A percentile compares a stretch with the other conserved stretches of the same genome.
phyloP scores from a whole-genome alignment of 2,888 invertebrate species.

The Lampropteryx suffumata region DNA sequence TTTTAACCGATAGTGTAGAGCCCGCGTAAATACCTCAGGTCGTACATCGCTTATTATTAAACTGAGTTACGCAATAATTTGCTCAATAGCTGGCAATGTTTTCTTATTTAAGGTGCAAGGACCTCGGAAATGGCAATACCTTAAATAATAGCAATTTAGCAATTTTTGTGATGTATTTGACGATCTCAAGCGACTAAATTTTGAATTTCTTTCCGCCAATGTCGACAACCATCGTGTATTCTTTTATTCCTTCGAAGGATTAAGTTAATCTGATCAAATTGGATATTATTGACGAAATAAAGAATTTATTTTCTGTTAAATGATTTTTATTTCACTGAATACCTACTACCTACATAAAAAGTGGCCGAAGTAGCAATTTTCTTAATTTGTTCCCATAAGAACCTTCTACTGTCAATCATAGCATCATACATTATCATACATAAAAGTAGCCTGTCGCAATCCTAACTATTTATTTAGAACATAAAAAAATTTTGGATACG shows the following conservation, averaged over 20 bases:
- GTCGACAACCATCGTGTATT: conserved; percentile 29
- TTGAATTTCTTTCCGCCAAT: conserved; percentile 48
- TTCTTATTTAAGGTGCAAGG: conserved; percentile 41
- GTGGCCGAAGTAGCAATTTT: too few relatives aligned
- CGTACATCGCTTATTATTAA: neutral
- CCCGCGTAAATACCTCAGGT: too few relatives aligned
- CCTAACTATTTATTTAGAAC: too few relatives aligned
- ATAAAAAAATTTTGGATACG: too few relatives aligned
- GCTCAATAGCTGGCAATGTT: conserved; percentile 22
- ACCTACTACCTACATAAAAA: too few relatives aligned
- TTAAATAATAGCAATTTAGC: conserved; percentile 55
- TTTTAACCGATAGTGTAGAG: too few relatives aligned
- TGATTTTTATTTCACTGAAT: conserved; percentile 53
- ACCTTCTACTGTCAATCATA: too few relatives aligned
- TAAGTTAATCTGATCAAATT: conserved; percentile 77
- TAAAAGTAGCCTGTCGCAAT: too few relatives aligned
- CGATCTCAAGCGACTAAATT: conserved; percentile 72
- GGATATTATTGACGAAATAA: conserved; percentile 77
- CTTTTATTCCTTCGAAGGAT: conserved; percentile 37
- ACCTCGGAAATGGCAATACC: conserved; percentile 57
- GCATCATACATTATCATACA: too few relatives aligned
- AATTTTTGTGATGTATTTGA: conserved; percentile 74
- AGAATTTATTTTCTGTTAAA: conserved; percentile 81
- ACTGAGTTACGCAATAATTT: conserved; percentile 14
- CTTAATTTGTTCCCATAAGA: too few relatives aligned